phyloP scores from a whole-genome alignment of 2,113 vertebrate genomes.

The Lanius ludovicianus region DNA sequence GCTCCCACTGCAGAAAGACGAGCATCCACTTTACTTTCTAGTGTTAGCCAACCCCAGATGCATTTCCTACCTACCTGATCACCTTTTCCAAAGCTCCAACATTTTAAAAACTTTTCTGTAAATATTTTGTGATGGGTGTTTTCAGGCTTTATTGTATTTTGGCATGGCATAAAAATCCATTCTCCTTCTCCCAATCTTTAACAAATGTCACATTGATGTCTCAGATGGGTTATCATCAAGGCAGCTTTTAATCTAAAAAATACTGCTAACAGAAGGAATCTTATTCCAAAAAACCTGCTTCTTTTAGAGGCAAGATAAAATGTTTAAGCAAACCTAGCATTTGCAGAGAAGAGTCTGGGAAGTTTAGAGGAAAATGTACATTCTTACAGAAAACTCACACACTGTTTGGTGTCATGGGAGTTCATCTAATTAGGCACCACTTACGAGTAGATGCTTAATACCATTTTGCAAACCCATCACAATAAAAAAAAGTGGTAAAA shows the following conservation, averaged over 20 bases:
- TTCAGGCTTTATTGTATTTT: neutral
- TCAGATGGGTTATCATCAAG: neutral
- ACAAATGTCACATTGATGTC: neutral
- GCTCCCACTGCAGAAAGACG: neutral
- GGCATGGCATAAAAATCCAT: neutral
- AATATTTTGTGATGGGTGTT: neutral
- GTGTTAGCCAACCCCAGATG: neutral
- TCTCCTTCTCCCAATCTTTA: neutral
- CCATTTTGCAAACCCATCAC: neutral
- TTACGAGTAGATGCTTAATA: neutral
- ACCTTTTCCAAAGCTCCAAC: neutral
- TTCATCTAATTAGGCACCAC: neutral
- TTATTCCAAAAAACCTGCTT: neutral
- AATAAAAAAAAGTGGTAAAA: neutral
- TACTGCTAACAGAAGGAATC: neutral
- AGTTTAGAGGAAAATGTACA: neutral
- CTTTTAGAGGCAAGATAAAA: neutral
- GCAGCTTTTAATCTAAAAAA: conserved; percentile 18
- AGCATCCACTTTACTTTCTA: neutral
- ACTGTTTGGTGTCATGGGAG: neutral
- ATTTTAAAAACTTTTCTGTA: neutral
- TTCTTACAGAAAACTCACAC: neutral
- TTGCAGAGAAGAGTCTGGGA: neutral
- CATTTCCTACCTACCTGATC: neutral
- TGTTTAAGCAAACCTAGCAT: conserved; percentile 22